Base-by-base conservation (phyloP, 2,797 vertebrate genomes). In the Ctenosaura bakeri region DNA sequence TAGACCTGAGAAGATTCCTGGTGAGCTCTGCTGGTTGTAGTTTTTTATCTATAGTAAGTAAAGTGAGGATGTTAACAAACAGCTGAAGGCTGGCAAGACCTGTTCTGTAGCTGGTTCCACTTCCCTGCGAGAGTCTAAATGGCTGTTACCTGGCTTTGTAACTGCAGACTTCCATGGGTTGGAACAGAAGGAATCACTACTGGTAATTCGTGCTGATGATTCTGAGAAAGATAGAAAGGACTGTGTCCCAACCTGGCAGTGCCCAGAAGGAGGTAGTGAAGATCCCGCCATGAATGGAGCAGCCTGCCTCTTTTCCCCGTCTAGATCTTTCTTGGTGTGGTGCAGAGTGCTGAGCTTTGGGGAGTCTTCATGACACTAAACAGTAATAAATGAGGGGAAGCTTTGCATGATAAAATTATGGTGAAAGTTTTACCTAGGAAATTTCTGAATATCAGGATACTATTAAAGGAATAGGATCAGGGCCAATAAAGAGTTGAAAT, bases 401-500 rank as follows among this genome's bases (percentile, higher is more conserved):
- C 42, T 87, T 86, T 54, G 56, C 29, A 12, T 14, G 54, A 62
- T 81, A 88, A 87, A 64, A 87, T 50, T 81, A 56, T 12, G 13
- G n/a, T 62, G 46, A 38, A 81, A 52, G 16, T 52, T 78, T 87
- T 13, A 79, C 32, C 38, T 78, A 29, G 3, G 80, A 56, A 71
- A 71, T 81, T 71, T 71, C 32, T 66, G 1, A 6, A 9, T 29
- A 13, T 71, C 10, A 26, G 32, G 46, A 24, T 81, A 10, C 32
- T 88, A 50, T 22, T 38, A n/a, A 26, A 74, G 50, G 29, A 29
- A 29, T 18, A 78, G 32, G 56, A 78, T 42, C 9, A 50, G 59
- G 9, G 38, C 10, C 18, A 13, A 18, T 32, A 20, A 54, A 54
- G 59, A 76, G 29, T n/a, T 35, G 14, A 52, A 74, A 76, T 42